Conservation (phyloP, 2,888 invertebrate species). For the Drosophila putrida region DNA sequence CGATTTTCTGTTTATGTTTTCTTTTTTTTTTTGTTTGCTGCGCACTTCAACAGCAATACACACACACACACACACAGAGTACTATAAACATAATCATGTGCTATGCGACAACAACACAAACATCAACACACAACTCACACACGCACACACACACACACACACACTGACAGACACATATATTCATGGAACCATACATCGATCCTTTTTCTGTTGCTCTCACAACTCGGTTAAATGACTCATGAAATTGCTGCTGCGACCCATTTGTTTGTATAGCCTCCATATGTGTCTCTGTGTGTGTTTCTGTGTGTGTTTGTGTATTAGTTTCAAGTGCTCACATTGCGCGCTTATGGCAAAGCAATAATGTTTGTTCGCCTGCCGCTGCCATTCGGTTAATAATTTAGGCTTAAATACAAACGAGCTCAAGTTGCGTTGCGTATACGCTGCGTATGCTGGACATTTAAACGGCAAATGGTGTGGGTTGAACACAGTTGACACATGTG, state of each 20-base stretch:
- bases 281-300: slow-evolving; percentile 13
- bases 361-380: slow-evolving; percentile 59
- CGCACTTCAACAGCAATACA: slow-evolving; percentile 67
- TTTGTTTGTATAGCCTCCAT: slow-evolving; percentile 58
- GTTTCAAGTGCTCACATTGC: slow-evolving; percentile 70
- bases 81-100: slow-evolving; percentile 76
- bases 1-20: slow-evolving; percentile 78
- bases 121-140: slow-evolving; percentile 23
- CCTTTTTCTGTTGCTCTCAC: slow-evolving; percentile 62
- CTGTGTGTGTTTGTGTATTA: slow-evolving; percentile 52
- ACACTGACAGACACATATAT: slow-evolving; percentile 16
- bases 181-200: slow-evolving; percentile 65
- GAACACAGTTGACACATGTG: slow-evolving; percentile 70
- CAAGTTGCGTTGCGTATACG: slow-evolving; percentile 66
- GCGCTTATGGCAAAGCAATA: slow-evolving; percentile 75
- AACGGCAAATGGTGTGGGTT: not conserved
- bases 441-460: slow-evolving; percentile 56
- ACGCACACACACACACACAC: slow-evolving; percentile 17
- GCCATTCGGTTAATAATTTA: slow-evolving; percentile 73
- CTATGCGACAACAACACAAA: slow-evolving; percentile 45
- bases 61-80: slow-evolving; percentile 28
- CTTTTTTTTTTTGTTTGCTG: slow-evolving; percentile 34
- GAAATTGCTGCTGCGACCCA: slow-evolving; percentile 78
- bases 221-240: slow-evolving; percentile 80
- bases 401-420: slow-evolving; percentile 75